phyloP scores from a whole-genome alignment of 2,113 vertebrate species.

The human region GRCh38 chr4:154438501-154439000 shows the following conservation, averaged over 20 bases:
- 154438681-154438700: conserved; percentile 27
- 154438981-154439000: conserved; percentile 27
- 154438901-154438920: background rate
- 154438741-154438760: background rate
- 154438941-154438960: background rate
- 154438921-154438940: background rate
- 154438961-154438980: background rate
- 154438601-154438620: background rate
- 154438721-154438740: background rate
- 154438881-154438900: background rate
- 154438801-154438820: background rate
- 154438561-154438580: conserved; percentile 5
- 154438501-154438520: background rate
- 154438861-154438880: background rate
- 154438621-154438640: background rate
- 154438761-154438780: background rate
- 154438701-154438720: background rate
- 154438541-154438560: conserved; percentile 51
- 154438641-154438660: conserved; percentile 47
- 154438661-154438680: conserved; percentile 44
- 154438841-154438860: background rate
- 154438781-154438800: conserved; percentile 34
- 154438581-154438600: conserved; percentile 31
- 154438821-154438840: background rate
- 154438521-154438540: background rate